A percentile compares a stretch with the other conserved stretches of the same genome.
phyloP scores from a whole-genome alignment of 1,140 invertebrate species.

The Hyposmocoma kahamanoa region DNA sequence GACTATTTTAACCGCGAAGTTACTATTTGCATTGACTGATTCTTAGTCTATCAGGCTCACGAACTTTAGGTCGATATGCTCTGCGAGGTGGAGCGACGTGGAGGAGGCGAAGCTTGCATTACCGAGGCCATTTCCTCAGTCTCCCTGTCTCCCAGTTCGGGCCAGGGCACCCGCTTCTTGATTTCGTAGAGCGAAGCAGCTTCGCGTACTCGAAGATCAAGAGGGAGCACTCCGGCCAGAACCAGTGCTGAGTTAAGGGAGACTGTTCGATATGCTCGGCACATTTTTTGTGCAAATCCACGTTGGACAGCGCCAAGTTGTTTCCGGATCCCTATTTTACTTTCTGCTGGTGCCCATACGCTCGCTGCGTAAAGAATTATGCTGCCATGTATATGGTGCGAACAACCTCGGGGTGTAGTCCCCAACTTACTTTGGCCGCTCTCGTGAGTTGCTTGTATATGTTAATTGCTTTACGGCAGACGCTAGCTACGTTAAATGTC shows the following conservation, averaged over 20 bases:
- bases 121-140: slow-evolving; percentile 6
- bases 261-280: too few species aligned
- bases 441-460: slow-evolving; percentile 1
- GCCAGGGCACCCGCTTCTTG: neutral
- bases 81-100: slow-evolving; percentile 7
- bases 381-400: too few species aligned
- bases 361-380: too few species aligned
- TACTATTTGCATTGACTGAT: neutral
- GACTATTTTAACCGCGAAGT: slow-evolving; percentile 7
- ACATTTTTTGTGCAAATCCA: too few species aligned
- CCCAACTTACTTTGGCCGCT: too few species aligned
- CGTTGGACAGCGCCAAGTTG: slow-evolving; percentile 7
- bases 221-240: too few species aligned
- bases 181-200: too few species aligned
- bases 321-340: neutral
- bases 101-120: neutral
- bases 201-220: too few species aligned
- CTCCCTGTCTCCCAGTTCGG: slow-evolving; percentile 7
- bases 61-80: slow-evolving; percentile 1
- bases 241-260: too few species aligned
- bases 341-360: too few species aligned
- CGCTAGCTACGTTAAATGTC: neutral
- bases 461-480: neutral
- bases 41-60: slow-evolving; percentile 4
- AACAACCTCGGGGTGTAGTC: neutral